Conservation (phyloP, 2,888 invertebrate genomes). For the Archips xylosteana region DNA sequence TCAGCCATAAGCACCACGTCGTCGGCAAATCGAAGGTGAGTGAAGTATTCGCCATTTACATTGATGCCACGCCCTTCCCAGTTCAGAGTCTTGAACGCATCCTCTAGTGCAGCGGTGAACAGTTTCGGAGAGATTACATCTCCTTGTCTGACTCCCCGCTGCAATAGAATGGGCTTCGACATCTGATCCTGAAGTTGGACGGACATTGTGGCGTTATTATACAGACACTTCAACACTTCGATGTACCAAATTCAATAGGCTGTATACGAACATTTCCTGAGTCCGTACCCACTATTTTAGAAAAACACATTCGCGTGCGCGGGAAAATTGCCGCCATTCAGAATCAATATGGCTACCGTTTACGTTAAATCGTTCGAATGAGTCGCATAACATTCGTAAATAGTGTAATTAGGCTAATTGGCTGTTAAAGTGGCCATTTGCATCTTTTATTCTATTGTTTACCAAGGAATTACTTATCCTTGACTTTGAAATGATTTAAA, state of each 20-base stretch:
- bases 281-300: slow-evolving; percentile 10
- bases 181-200: too few species aligned
- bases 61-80: too few species aligned
- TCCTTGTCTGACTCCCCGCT: too few species aligned
- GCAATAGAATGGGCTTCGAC: too few species aligned
- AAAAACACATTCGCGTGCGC: slow-evolving; percentile 42
- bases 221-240: too few species aligned
- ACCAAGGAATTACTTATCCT: neutral
- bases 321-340: slow-evolving; percentile 44
- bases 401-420: slow-evolving; percentile 48
- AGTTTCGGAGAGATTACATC: too few species aligned
- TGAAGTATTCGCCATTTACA: too few species aligned
- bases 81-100: too few species aligned
- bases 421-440: slow-evolving; percentile 12
- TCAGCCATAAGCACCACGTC: too few species aligned
- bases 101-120: too few species aligned
- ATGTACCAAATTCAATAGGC: neutral
- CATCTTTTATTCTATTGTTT: slow-evolving; percentile 35
- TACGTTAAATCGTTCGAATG: slow-evolving; percentile 38
- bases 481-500: slow-evolving; percentile 16
- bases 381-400: slow-evolving; percentile 41
- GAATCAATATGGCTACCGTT: slow-evolving; percentile 48
- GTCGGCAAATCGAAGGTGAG: too few species aligned
- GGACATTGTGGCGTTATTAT: too few species aligned
- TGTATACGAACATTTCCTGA: neutral